A percentile compares a stretch with the other conserved stretches of the same genome.
These are phyloP conservation scores for Ctenopoma multispine DNA, from an alignment of 2,797 vertebrate species.

Conservation along the genomic window DNA sequence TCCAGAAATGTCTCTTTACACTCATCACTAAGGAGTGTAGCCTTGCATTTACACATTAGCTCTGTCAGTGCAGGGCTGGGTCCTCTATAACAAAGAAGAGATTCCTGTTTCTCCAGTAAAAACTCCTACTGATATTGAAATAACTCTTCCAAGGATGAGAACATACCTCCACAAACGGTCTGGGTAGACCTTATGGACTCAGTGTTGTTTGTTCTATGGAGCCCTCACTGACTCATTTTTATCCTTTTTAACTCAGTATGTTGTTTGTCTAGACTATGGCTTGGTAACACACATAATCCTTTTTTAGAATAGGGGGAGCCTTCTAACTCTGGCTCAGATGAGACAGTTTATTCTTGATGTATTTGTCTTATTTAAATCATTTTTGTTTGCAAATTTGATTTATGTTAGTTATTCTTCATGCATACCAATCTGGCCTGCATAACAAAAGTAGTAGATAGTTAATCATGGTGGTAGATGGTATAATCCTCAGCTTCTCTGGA, in stretches of 20 bases:
- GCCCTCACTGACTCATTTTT: background rate
- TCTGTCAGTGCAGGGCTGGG: background rate
- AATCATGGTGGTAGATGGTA: background rate
- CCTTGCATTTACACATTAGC: constrained; percentile 11
- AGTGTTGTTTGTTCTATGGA: background rate
- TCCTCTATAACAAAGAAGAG: background rate
- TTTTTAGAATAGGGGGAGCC: background rate
- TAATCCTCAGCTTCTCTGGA: background rate
- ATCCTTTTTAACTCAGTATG: background rate
- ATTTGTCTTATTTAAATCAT: background rate
- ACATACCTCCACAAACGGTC: background rate
- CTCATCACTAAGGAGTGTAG: background rate
- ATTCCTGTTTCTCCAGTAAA: background rate
- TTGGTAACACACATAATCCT: background rate
- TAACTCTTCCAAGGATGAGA: background rate
- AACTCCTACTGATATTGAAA: background rate
- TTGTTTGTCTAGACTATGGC: constrained; percentile 1
- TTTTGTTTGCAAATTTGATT: background rate
- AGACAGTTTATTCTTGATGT: background rate
- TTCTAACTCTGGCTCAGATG: background rate
- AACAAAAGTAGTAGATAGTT: too few relatives aligned
- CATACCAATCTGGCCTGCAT: too few relatives aligned
- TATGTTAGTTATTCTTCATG: background rate
- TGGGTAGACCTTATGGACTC: background rate
- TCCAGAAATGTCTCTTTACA: constrained; percentile 14